A percentile compares a stretch with the other conserved stretches of the same genome.
phyloP scores from a whole-genome alignment of 2,113 vertebrate genomes.

The Lethenteron reissneri region DNA sequence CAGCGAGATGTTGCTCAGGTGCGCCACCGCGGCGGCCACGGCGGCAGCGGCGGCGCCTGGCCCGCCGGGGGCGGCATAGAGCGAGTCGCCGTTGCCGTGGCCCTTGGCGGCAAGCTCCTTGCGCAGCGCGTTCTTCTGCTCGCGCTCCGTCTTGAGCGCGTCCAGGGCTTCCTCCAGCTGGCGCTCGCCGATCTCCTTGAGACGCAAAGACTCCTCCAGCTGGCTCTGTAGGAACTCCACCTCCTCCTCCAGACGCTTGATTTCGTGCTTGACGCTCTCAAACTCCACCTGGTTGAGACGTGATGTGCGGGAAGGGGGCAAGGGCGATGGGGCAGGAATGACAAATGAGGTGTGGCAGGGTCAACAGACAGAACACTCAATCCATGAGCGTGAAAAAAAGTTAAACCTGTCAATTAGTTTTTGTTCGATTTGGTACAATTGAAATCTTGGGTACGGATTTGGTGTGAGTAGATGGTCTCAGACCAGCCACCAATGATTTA shows the following conservation, averaged over 20 bases:
- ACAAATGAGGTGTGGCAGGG: too few relatives aligned
- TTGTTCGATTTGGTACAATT: too few relatives aligned
- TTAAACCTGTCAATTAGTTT: too few relatives aligned
- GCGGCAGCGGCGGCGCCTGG: too few relatives aligned
- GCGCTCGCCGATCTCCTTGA: slow-evolving; percentile 77
- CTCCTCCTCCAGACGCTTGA: slow-evolving; percentile 86
- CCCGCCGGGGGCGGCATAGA: too few relatives aligned
- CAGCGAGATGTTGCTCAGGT: slow-evolving; percentile 62
- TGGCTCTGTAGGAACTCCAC: slow-evolving; percentile 84
- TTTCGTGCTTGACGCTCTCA: slow-evolving; percentile 91
- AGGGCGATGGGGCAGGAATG: too few relatives aligned
- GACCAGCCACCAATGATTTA: too few relatives aligned
- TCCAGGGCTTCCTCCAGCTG: slow-evolving; percentile 87
- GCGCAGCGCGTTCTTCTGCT: slow-evolving; percentile 76
- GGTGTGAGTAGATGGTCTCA: too few relatives aligned
- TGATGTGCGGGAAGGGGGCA: too few relatives aligned
- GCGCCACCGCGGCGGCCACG: slow-evolving; percentile 9
- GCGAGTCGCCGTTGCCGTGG: slow-evolving; percentile 24
- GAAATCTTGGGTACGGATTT: too few relatives aligned
- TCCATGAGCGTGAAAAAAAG: too few relatives aligned
- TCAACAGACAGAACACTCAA: too few relatives aligned
- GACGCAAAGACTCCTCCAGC: slow-evolving; percentile 67
- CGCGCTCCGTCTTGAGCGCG: slow-evolving; percentile 68
- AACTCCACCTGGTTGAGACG: slow-evolving; percentile 64
- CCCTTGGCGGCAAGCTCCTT: slow-evolving; percentile 74